These are phyloP conservation scores for Macrostomum lignano DNA, from an alignment of 1,140 invertebrate species.

Conservation along the genomic window DNA sequence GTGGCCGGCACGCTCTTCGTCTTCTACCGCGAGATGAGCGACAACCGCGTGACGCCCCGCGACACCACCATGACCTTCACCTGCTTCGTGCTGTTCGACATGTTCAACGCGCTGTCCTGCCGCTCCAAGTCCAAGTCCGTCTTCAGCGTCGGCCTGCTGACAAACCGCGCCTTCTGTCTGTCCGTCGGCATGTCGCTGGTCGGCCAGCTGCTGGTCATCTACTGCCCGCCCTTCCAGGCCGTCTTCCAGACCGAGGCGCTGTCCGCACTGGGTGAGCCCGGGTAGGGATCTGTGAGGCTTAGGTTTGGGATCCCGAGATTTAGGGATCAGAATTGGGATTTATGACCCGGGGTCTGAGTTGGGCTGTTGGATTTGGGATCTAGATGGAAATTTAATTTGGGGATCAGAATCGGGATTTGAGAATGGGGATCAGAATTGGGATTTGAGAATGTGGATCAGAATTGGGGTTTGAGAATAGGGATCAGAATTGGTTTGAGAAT, in stretches of 20 bases:
- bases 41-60: constrained; percentile 45
- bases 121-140: constrained; percentile 42
- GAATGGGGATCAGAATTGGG: too few relatives aligned
- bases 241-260: constrained; percentile 93
- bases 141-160: constrained; percentile 48
- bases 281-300: too few relatives aligned
- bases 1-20: constrained; percentile 83
- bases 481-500: too few relatives aligned
- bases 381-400: too few relatives aligned
- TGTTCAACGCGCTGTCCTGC: constrained; percentile 96
- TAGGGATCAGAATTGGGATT: too few relatives aligned
- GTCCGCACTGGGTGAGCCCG: constrained; percentile 44
- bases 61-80: constrained; percentile 99
- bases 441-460: too few relatives aligned
- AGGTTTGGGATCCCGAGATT: too few relatives aligned
- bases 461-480: too few relatives aligned
- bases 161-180: constrained; percentile 70
- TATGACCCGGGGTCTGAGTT: too few relatives aligned
- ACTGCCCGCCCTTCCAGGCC: constrained; percentile 69
- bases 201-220: constrained; percentile 81
- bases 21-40: constrained; percentile 76
- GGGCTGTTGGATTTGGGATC: too few relatives aligned
- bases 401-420: too few relatives aligned
- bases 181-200: constrained; percentile 69
- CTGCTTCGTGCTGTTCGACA: constrained; percentile 97